Percentiles rank a stretch among this genome's conserved stretches.
Evolutionary conservation across 2,113 vertebrate species (phyloP).

Genomic region (Eptesicus fuscus): DNA sequence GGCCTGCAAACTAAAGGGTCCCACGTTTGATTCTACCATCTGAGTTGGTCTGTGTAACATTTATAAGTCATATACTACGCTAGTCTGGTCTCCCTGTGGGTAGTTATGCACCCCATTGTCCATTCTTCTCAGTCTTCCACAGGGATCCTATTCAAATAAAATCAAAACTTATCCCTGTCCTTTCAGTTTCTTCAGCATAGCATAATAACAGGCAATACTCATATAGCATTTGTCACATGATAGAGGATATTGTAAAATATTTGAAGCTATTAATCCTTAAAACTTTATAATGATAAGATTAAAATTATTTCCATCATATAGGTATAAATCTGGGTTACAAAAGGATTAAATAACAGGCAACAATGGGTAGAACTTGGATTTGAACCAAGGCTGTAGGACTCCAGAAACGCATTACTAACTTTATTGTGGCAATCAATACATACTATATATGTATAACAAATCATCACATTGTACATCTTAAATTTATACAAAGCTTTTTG

Average conservation of each 20-base stretch:
- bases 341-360: background rate
- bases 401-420: conserved; percentile 13
- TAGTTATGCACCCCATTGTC: background rate
- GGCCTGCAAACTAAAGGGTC: no score
- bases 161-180: background rate
- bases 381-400: background rate
- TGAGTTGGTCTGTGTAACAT: background rate
- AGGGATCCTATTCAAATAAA: background rate
- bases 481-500: background rate
- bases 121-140: background rate
- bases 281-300: background rate
- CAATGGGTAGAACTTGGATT: background rate
- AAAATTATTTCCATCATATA: background rate
- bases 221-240: background rate
- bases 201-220: background rate
- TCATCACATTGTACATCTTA: background rate
- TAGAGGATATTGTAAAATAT: background rate
- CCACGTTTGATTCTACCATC: background rate
- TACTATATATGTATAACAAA: background rate
- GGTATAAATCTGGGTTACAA: background rate
- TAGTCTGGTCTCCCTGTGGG: background rate
- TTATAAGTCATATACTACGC: background rate
- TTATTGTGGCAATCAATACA: background rate
- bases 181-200: background rate
- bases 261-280: background rate